Base-by-base conservation (phyloP, 2,888 invertebrate species). In the Trachelus iudaicus region DNA sequence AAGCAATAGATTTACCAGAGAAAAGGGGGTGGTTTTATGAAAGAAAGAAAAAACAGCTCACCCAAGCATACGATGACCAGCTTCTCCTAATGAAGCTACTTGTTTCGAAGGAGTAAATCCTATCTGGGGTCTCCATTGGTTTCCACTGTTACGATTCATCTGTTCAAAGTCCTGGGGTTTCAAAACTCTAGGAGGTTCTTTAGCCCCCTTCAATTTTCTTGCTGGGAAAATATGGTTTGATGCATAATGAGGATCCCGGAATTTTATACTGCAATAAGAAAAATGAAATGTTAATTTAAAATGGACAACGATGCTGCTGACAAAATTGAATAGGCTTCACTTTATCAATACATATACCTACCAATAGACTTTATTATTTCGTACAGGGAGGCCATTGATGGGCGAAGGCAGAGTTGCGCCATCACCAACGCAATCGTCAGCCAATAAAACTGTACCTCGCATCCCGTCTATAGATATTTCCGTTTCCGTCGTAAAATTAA, bases 171-270 rank as follows among this genome's bases (percentile, higher is more conserved):
- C 95, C 69, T 95, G 95, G 0, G 97, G 96, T 89, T 97, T 97
- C 77, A 98, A 92, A 12, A 97, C 96, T 81, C 94, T 92, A 0
- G 94, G 94, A 2, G 98, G 97, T 84, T 96, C 95, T 78, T 93
- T 93, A 31, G 94, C 96, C 3, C 94, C 94, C 79, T 94, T 92
- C 68, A 96, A 93, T 77, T 95, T 92, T 33, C 92, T 93, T 69
- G 98, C 95, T n/a, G 95, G 95, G 92, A 97, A 98, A 71, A 97
- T 93, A 91, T 94, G 96, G 86, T 94, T 95, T 4, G 93, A 93
- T 0, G 94, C 92, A 92, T 95, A 98, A 85, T 93, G 93, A 0
- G 98, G 98, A 93, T 98, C 98, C 78, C 94, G 92, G 92, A 93
- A 98, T 77, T 95, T 93, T 4, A 96, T 94, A 89, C 96, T 95